Evolutionary conservation across 2,888 invertebrate species (phyloP), one percentile per base, ranked within the genome.

Genomic region (Carpatolechia fugitivella): DNA sequence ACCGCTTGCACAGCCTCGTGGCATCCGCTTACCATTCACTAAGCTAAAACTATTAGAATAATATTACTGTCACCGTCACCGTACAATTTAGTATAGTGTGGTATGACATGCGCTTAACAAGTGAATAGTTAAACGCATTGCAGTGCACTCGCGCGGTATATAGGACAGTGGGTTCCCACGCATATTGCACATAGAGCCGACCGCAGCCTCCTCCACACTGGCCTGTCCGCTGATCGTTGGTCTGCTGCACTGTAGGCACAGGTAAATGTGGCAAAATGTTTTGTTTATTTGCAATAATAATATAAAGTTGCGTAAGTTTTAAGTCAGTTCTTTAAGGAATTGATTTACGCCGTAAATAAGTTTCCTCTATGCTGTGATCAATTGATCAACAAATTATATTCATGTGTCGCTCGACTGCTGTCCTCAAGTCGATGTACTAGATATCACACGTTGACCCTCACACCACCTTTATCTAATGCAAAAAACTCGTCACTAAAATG

Each of bases 121-220:
- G 50, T 50, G 50, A 35, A 38, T 50, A 50, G 24, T 24, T 24
- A 20, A 38, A 38, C n/a, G 49, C 35, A 24, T 20, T 36, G 50
- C 36, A 18, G 49, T 49, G 38, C 38, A 24, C 24, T 38, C 50
- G 38, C 36, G 50, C 50, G 41, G 31, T 52, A 70, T 75, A 73
- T 75, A 75, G 78, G 75, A 70, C 75, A 70, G 59, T 56, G 38
- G 68, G 68, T 80, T 82, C 82, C 80, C 80, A 82, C 82, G 81
- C 82, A 69, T 68, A 75, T 81, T 76, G 74, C 72, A 66, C 64
- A 74, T 80, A 75, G 74, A 71, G 65, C 64, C 66, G 70, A 76
- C 76, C 73, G 66, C 78, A 76, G 65, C 71, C 74, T 74, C 75
- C 80, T 72, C 69, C 76, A 69, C 74, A 66, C 58, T 63, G 59